phyloP scores from a whole-genome alignment of 2,797 vertebrate genomes.

The Echiichthys vipera region DNA sequence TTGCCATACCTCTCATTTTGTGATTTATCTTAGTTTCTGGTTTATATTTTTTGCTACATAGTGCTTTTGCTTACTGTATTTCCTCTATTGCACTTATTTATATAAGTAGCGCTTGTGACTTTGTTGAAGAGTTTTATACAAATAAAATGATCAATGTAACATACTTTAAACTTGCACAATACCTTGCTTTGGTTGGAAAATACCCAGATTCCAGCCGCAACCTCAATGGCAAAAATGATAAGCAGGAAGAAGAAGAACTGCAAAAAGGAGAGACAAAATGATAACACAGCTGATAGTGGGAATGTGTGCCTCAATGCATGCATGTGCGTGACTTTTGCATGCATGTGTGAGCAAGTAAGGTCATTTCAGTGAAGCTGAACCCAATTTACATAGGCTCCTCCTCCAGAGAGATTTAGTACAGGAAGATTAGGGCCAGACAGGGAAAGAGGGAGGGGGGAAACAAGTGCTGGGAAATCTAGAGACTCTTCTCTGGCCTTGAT shows the following conservation, averaged over 20 bases:
- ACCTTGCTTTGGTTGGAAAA: slow-evolving; percentile 96
- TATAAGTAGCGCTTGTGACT: background rate
- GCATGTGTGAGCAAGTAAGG: slow-evolving; percentile 54
- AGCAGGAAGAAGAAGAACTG: slow-evolving; percentile 97
- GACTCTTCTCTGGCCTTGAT: slow-evolving; percentile 57
- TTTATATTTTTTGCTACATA: background rate
- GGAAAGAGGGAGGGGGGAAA: slow-evolving; percentile 27
- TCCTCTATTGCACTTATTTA: background rate
- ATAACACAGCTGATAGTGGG: slow-evolving; percentile 22
- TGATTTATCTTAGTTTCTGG: background rate
- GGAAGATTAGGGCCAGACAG: slow-evolving; percentile 68
- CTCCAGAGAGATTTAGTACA: slow-evolving; percentile 73
- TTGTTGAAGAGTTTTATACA: background rate
- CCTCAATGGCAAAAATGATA: slow-evolving; percentile 94
- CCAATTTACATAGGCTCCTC: slow-evolving; percentile 66
- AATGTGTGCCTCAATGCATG: background rate
- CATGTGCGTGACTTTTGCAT: slow-evolving; percentile 12
- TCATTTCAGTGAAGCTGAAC: slow-evolving; percentile 62
- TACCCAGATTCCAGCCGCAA: slow-evolving; percentile 95
- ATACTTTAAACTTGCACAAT: slow-evolving; percentile 11
- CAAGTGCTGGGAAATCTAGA: slow-evolving; percentile 30
- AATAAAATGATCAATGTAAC: background rate
- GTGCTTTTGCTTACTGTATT: background rate
- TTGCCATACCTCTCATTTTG: background rate
- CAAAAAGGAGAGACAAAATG: slow-evolving; percentile 30